Conservation (phyloP, 1,140 invertebrate species). For the Leptoteleia sp. region DNA sequence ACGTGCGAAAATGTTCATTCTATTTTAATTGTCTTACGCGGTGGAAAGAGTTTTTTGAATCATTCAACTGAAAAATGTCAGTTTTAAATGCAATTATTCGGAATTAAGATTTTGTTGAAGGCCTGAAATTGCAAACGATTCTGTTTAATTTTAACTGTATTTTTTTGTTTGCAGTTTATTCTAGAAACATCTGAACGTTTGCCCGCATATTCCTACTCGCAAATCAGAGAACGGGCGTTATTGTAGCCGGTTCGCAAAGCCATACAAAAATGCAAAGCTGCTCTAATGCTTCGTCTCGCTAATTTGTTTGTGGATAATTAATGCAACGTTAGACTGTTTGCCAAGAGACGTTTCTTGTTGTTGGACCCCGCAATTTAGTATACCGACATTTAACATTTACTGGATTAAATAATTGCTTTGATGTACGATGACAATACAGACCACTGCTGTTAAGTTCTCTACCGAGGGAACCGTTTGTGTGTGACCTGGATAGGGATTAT, state of each 20-base stretch:
- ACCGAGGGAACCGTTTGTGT: conserved; percentile 25
- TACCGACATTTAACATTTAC: conserved; percentile 15
- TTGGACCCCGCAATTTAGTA: conserved; percentile 14
- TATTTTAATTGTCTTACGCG: no score
- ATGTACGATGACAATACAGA: conserved; percentile 20
- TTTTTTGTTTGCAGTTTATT: no score
- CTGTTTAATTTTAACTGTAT: no score
- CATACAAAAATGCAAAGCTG: conserved; percentile 68
- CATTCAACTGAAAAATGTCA: no score
- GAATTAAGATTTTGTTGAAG: no score
- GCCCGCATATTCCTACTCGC: no score
- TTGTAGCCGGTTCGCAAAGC: conserved; percentile 60
- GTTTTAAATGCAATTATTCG: no score
- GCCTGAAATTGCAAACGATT: no score
- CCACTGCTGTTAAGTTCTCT: conserved; percentile 15
- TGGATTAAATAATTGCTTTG: conserved; percentile 34
- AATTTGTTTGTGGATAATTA: conserved; percentile 60
- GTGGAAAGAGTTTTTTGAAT: no score
- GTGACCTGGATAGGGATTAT: conserved; percentile 45
- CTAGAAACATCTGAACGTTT: no score
- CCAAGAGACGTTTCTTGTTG: conserved; percentile 24
- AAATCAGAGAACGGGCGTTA: conserved; percentile 13
- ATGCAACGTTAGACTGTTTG: conserved; percentile 8
- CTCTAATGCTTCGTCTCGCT: conserved; percentile 67
- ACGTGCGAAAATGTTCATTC: no score